A percentile compares a stretch with the other conserved stretches of the same genome.
Evolutionary conservation across 2,113 vertebrate species (phyloP).

Genomic region (Cheirogaleus medius): DNA sequence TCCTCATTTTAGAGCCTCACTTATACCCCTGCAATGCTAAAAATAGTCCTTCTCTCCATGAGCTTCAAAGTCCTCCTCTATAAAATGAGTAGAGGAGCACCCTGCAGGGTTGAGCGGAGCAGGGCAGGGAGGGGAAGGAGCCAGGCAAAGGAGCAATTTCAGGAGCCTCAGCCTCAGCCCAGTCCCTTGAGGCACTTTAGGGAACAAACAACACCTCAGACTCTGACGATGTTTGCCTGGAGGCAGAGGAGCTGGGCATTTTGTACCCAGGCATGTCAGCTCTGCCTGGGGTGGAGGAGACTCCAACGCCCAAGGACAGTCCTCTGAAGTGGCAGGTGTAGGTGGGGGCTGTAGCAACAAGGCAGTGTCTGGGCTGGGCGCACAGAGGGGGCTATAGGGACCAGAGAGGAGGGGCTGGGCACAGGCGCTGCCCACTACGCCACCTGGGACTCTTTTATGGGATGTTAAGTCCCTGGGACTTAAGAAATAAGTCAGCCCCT

Average conservation of each 20-base stretch:
- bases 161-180: neutral
- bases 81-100: neutral
- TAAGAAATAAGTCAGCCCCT: no score
- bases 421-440: no score
- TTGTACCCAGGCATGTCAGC: neutral
- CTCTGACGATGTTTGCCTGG: neutral
- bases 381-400: neutral
- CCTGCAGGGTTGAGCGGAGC: neutral
- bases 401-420: rapidly evolving
- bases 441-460: neutral
- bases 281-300: neutral
- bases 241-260: neutral
- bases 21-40: rapidly evolving
- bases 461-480: neutral
- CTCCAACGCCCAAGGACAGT: neutral
- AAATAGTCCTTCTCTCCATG: neutral
- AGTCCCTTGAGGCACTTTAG: neutral
- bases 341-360: neutral
- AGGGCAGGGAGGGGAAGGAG: neutral
- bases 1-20: neutral
- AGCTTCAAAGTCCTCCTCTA: neutral
- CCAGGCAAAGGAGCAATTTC: no score
- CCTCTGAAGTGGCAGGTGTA: neutral
- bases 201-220: neutral
- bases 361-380: rapidly evolving